Conservation (phyloP, 1,140 invertebrate species). For the Aphelinus atriplicis region DNA sequence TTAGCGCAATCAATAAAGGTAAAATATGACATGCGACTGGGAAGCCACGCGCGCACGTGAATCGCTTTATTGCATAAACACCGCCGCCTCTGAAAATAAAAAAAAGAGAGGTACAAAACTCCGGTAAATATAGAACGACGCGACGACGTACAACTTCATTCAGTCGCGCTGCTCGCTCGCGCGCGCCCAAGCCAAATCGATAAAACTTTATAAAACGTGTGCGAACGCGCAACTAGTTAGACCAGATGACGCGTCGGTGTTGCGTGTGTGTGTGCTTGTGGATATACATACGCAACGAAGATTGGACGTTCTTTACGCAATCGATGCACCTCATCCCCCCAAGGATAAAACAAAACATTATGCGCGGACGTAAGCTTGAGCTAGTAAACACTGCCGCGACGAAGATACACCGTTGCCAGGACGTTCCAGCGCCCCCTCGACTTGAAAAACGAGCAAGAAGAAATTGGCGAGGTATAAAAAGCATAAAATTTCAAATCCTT, state of each 20-base stretch:
- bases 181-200: neutral
- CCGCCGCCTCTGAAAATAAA: neutral
- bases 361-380: neutral
- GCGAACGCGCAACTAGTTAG: too few species aligned
- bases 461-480: too few species aligned
- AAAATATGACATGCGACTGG: neutral
- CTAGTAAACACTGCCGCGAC: too few species aligned
- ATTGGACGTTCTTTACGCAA: too few species aligned
- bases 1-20: conserved; percentile 5
- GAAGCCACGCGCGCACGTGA: too few species aligned
- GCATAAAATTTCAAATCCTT: too few species aligned
- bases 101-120: neutral
- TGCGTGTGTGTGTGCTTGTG: too few species aligned
- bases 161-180: neutral
- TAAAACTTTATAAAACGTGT: neutral
- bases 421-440: too few species aligned
- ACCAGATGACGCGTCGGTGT: too few species aligned
- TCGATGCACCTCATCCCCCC: neutral
- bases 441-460: too few species aligned
- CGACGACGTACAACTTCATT: conserved; percentile 10
- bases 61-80: neutral
- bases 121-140: neutral
- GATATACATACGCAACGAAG: too few species aligned
- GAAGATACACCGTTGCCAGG: too few species aligned
- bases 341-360: neutral